Evolutionary conservation across 2,888 invertebrate species (phyloP).

Genomic region (Alentia gelatinosa): DNA sequence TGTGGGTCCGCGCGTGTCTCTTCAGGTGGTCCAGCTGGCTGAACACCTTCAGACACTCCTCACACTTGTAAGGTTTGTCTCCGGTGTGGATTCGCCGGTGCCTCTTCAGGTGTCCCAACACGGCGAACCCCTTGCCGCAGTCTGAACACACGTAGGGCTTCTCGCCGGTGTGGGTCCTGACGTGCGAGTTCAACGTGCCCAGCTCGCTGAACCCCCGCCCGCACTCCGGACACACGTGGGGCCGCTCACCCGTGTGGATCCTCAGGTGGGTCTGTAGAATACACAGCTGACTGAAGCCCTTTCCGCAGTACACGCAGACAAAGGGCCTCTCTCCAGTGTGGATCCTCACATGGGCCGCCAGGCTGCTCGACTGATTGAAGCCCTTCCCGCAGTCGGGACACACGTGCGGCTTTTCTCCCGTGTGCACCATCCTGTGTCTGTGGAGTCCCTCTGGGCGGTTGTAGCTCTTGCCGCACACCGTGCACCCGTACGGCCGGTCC

Average conservation of each 20-base stretch:
- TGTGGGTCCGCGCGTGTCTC: conserved; percentile 75
- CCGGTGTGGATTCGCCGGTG: background rate
- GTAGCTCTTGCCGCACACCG: background rate
- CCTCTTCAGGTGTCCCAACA: background rate
- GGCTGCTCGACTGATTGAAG: background rate
- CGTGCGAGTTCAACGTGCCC: background rate
- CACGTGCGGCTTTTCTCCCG: background rate
- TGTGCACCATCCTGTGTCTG: conserved; percentile 62
- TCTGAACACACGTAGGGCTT: background rate
- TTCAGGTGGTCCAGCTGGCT: background rate
- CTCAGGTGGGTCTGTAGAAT: conserved; percentile 61
- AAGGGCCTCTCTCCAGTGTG: conserved; percentile 23
- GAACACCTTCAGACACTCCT: background rate
- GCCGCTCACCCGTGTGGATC: conserved; percentile 82
- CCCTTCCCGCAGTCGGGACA: background rate
- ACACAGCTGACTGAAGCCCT: background rate
- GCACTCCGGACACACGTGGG: conserved; percentile 81
- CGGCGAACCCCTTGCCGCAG: background rate
- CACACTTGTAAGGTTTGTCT: background rate
- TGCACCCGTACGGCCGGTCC: background rate
- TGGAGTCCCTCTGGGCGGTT: background rate
- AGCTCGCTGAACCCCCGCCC: conserved; percentile 81
- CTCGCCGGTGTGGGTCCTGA: background rate
- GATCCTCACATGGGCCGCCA: conserved; percentile 75
- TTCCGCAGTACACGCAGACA: background rate